Conservation (phyloP, 2,113 vertebrate genomes). For the Tychaedon coryphoeus region DNA sequence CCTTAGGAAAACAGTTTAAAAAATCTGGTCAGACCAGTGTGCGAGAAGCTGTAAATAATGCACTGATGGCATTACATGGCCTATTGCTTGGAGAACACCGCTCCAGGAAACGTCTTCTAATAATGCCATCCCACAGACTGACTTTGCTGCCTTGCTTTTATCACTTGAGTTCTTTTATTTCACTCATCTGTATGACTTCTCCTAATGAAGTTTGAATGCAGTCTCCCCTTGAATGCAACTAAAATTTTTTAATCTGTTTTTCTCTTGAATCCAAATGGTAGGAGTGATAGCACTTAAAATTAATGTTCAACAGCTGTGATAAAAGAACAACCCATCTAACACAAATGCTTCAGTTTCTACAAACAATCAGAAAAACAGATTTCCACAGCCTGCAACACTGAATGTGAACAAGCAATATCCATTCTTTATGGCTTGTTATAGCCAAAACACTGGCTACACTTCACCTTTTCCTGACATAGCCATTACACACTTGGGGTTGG, state of each 20-base stretch:
- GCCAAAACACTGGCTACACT: background rate
- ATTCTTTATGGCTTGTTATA: background rate
- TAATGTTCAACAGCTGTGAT: background rate
- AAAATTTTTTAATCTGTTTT: slow-evolving; percentile 1
- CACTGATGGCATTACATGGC: slow-evolving; percentile 41
- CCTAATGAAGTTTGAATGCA: background rate
- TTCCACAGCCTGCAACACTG: background rate
- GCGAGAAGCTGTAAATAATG: slow-evolving; percentile 46
- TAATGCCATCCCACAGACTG: background rate
- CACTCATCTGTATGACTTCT: background rate
- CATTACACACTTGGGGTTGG: background rate
- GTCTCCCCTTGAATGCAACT: background rate
- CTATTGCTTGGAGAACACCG: background rate
- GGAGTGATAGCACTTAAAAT: background rate
- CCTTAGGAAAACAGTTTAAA: slow-evolving; percentile 54
- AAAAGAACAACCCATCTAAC: background rate
- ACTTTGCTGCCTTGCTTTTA: background rate
- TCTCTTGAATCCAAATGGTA: background rate
- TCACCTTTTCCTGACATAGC: background rate
- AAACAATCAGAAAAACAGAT: slow-evolving; percentile 13
- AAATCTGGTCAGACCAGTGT: slow-evolving; percentile 28
- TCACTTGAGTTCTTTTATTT: slow-evolving; percentile 23
- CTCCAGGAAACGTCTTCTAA: slow-evolving; percentile 14
- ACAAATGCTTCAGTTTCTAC: background rate
- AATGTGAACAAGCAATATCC: background rate